phyloP scores from a whole-genome alignment of 1,140 invertebrate species.

The Drosophila biarmipes region DNA sequence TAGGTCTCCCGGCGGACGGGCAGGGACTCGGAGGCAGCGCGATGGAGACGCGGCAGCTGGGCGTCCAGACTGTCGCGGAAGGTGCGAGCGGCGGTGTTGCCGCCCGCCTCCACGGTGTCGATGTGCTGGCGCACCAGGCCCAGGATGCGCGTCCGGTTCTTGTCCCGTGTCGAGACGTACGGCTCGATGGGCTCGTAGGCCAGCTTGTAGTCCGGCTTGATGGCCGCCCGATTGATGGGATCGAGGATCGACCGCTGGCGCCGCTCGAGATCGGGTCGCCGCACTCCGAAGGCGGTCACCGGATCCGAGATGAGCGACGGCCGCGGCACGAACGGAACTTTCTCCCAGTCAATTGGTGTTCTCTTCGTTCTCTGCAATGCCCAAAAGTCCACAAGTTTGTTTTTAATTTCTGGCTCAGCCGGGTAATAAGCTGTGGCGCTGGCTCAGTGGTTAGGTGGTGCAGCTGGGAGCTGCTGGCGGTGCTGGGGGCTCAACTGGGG shows the following conservation, averaged over 20 bases:
- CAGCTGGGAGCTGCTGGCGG: constrained; percentile 9
- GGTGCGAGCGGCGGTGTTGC: constrained; percentile 85
- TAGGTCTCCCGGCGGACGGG: constrained; percentile 76
- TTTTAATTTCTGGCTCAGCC: constrained; percentile 58
- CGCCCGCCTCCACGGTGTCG: constrained; percentile 85
- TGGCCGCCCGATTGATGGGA: constrained; percentile 81
- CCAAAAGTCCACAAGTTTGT: constrained; percentile 79
- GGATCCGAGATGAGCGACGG: constrained; percentile 92
- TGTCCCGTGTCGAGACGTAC: constrained; percentile 87
- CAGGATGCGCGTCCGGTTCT: constrained; percentile 87
- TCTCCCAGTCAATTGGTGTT: constrained; percentile 90
- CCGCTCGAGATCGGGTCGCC: constrained; percentile 80
- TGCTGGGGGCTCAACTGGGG: constrained; percentile 23
- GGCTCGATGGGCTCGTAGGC: constrained; percentile 86
- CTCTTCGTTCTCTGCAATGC: constrained; percentile 88
- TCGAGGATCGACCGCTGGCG: constrained; percentile 77
- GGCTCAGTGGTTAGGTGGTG: constrained; percentile 34
- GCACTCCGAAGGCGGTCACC: constrained; percentile 91
- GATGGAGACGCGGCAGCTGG: constrained; percentile 86
- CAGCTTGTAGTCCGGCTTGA: constrained; percentile 86
- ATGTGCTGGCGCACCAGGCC: constrained; percentile 85
- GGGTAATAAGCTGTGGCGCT: constrained; percentile 32
- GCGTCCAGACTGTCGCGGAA: constrained; percentile 87
- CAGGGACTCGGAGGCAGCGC: constrained; percentile 81
- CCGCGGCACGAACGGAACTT: constrained; percentile 92